Evolutionary conservation across 2,113 vertebrate species (phyloP), one percentile per base, ranked within the genome.

Genomic region (Chloroceryle aenea): DNA sequence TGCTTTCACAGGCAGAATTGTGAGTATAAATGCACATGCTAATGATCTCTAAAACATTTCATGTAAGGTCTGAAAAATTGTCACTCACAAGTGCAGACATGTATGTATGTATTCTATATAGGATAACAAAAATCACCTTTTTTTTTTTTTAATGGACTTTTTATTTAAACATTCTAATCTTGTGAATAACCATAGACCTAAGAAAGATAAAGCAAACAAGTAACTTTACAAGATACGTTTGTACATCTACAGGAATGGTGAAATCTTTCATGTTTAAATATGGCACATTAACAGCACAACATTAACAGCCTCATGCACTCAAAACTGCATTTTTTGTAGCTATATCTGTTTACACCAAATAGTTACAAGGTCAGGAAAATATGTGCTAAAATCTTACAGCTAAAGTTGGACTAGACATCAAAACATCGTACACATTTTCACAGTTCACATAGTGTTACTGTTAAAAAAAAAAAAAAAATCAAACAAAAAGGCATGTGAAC

Each of bases 71-170:
- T 38, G 45, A 81, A 88, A 84, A 81, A 30, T 3, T 48, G 8
- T 27, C 56, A 52, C 38, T 78, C 72, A 18, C 14, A 64, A 64
- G 30, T 72, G 81, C 80, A 22, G 2, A 1, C 16, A 64, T 40
- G 38, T 40, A 56, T 26, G 10, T n/a, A 48, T 0, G 0, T 47
- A 36, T 42, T 82, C 36, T 26, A 63, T 30, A 26, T 6, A 71
- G 27, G 26, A 12, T 61, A 42, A 90, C 83, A 88, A 81, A 90
- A 42, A 19, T 6, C 0, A 17, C 5, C 14, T 13, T 32, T 55
- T 42, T 59, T 52, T 62, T 53, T 71, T 50, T 27, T 36, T 1
- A 64, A 11, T 52, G 26, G 2, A 2, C 34, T 64, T 78, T 92
- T 90, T 43, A 52, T 17, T 59, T 67, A 34, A 36, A 40, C 69